Evolutionary conservation across 2,888 invertebrate species (phyloP).

Genomic region (Caenorhabditis macrosperma): DNA sequence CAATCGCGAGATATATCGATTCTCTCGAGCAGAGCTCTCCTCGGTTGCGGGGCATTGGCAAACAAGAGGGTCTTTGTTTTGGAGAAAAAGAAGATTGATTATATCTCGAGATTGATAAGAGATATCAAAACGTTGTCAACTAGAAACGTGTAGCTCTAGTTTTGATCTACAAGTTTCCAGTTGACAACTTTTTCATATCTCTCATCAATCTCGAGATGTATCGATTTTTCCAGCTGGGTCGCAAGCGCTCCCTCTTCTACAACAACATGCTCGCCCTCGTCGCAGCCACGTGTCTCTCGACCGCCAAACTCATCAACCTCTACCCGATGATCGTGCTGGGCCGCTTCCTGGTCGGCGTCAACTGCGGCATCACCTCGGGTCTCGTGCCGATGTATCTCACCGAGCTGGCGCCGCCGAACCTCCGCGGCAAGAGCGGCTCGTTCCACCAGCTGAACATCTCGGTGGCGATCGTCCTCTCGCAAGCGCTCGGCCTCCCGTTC

Average conservation of each 20-base stretch:
- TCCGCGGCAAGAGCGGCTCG: constrained; percentile 90
- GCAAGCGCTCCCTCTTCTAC: constrained; percentile 85
- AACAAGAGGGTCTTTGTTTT: no score
- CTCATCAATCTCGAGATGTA: background rate
- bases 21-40: no score
- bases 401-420: constrained; percentile 89
- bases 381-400: constrained; percentile 90
- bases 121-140: background rate
- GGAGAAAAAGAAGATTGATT: no score
- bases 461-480: constrained; percentile 88
- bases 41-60: no score
- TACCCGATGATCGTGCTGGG: constrained; percentile 54
- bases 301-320: constrained; percentile 84
- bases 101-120: no score
- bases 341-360: constrained; percentile 84
- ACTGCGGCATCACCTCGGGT: constrained; percentile 85
- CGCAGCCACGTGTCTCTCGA: constrained; percentile 86
- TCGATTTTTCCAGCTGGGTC: constrained; percentile 39
- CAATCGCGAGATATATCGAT: background rate
- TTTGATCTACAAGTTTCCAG: background rate
- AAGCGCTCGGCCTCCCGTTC: constrained; percentile 85
- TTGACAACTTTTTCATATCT: background rate
- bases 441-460: constrained; percentile 93
- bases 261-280: constrained; percentile 88
- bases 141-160: no score